Evolutionary conservation across 2,113 vertebrate genomes (phyloP), one percentile per base, ranked within the genome.

Genomic region (Scomber colias): DNA sequence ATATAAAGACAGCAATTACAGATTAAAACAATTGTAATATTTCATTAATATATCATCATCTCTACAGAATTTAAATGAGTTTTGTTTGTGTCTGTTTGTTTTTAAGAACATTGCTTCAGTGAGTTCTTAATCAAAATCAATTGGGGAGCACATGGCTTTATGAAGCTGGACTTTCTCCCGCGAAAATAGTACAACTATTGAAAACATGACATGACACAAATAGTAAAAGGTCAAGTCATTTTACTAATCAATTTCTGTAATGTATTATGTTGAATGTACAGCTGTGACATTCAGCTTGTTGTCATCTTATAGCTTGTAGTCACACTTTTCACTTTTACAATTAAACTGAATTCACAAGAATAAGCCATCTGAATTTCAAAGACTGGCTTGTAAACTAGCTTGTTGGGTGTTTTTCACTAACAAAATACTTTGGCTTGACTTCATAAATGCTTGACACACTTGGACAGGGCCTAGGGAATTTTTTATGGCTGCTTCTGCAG

Each of bases 341-440:
- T 50, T 44, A 27, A 2, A 12, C 35, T 67, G 46, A 11, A 48
- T 45, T 48, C 48, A 21, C 35, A 0, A 9, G 24, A 40, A 40
- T 40, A 7, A 31, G 17, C 21, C 40, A 30, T 51, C 30, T 66
- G 54, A 7, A 13, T 19, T n/a, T 15, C 13, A 50, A 48, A 49
- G 15, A 64, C 5, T 1, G 17, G 17, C 40, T 55, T 6, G 50
- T 21, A 68, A 69, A 70, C 31, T 19, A 19, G 12, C 4, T 31
- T 44, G 24, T 48, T 30, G 1, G 11, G 0, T 30, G 9, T 74
- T 46, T 69, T 60, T 68, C 49, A 35, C 30, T 56, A 64, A 64
- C 19, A 51, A 57, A 24, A 3, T 51, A 40, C 48, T 80, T 40
- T 40, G 35, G 35, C 35, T 49, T 71, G 51, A 72, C 24, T 71